phyloP scores from a whole-genome alignment of 2,888 invertebrate species.

The Branchipolynoe longqiensis region DNA sequence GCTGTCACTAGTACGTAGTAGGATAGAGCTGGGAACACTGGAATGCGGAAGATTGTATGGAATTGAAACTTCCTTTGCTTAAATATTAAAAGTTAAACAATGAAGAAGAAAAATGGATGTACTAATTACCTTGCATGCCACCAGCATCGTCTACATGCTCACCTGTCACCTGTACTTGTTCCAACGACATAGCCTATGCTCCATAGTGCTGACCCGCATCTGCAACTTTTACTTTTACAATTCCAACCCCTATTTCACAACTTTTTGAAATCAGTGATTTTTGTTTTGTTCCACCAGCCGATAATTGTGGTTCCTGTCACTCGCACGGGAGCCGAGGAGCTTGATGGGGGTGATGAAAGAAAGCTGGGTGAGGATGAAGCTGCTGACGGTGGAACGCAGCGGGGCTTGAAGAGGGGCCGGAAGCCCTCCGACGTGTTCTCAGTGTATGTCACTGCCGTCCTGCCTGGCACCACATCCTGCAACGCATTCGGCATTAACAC shows the following conservation, averaged over 20 bases:
- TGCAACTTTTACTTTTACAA: too few relatives aligned
- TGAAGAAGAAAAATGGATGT: background rate
- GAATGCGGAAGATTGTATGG: too few relatives aligned
- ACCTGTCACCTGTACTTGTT: too few relatives aligned
- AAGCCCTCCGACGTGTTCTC: background rate
- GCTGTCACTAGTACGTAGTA: too few relatives aligned
- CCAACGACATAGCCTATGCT: background rate
- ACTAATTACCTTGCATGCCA: background rate
- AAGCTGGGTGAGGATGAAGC: background rate
- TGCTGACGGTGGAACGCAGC: background rate
- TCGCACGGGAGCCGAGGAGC: background rate
- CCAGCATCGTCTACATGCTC: too few relatives aligned
- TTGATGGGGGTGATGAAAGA: background rate
- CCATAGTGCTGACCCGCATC: background rate
- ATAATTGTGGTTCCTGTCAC: too few relatives aligned
- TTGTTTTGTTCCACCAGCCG: too few relatives aligned
- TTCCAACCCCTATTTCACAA: too few relatives aligned
- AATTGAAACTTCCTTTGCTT: too few relatives aligned
- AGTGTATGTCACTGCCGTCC: background rate
- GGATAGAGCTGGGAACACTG: too few relatives aligned
- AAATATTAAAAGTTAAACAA: too few relatives aligned
- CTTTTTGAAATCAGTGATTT: background rate
- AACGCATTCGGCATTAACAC: background rate
- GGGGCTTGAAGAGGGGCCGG: background rate
- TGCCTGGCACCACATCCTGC: background rate